Conservation (phyloP, 2,797 vertebrate genomes). For the Cyprinodon diabolis region DNA sequence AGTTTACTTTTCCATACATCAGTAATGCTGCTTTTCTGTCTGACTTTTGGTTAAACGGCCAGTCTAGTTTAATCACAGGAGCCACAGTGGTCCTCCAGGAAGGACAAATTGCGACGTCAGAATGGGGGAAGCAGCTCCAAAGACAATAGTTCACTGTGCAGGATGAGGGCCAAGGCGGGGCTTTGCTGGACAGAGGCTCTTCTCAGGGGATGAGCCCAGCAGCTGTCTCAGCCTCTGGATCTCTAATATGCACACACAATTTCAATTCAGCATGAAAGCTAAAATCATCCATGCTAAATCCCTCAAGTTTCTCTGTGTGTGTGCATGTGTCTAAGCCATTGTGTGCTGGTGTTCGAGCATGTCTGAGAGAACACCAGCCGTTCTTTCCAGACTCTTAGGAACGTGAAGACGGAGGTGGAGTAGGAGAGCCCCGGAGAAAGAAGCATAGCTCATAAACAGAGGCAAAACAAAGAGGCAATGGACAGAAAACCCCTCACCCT, state of each 20-base stretch:
- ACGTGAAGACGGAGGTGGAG: conserved; percentile 79
- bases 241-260: conserved; percentile 50
- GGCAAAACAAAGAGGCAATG: conserved; percentile 70
- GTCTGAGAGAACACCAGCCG: conserved; percentile 24
- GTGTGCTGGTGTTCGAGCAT: conserved; percentile 16
- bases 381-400: conserved; percentile 60
- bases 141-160: conserved; percentile 81
- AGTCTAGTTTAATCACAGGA: conserved; percentile 52
- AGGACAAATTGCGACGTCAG: conserved; percentile 80
- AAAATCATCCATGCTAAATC: conserved; percentile 62
- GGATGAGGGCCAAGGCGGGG: conserved; percentile 69
- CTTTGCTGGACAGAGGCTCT: conserved; percentile 74
- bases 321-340: conserved; percentile 14
- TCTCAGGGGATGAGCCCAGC: conserved; percentile 65
- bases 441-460: conserved; percentile 50
- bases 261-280: conserved; percentile 59
- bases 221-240: conserved; percentile 73
- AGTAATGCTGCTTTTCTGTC: conserved; percentile 16
- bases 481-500: conserved; percentile 42
- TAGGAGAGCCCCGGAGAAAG: conserved; percentile 68
- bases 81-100: conserved; percentile 49
- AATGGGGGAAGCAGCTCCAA: conserved; percentile 57
- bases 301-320: conserved; percentile 32
- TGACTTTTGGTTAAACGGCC: conserved; percentile 36
- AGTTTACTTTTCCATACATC: background rate